Evolutionary conservation across 2,888 invertebrate species (phyloP), one percentile per base, ranked within the genome.

Genomic region (Acleris sparsana): DNA sequence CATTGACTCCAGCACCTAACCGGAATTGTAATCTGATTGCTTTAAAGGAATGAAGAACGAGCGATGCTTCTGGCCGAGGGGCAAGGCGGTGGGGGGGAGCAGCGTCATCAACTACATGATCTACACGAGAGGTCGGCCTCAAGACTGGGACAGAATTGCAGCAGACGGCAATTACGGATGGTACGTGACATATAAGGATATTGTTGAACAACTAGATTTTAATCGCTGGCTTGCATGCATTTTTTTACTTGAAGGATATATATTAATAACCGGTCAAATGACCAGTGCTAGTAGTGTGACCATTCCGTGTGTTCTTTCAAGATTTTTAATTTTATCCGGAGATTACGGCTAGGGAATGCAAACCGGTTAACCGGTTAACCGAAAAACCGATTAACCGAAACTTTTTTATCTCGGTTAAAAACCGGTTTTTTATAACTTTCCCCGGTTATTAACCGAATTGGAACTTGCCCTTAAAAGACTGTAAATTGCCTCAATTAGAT

Each of bases 111-210:
- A 95, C 77, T 94, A 93, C 73, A 95, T 95, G 95, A 94, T 96
- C 69, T 96, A 97, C 82, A 95, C 96, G 9, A 93, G 97, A 61
- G 97, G 97, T 7, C 94, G 96, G 73, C 93, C 93, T 1, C 85
- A 89, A 7, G 96, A 97, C 77, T 97, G 96, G 86, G 95, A 97
- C 76, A 87, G 93, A 74, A 82, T 97, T 94, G 94, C 94, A 0
- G 89, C 86, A 0, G 91, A 93, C 17, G 97, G 96, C 2, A 96
- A 96, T 77, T 87, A 91, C 5, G 96, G 96, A 52, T 97, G 97
- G 97, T 93, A 77, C 72, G 72, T 58, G 63, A 56, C 52, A 13
- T 13, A 57, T 33, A 49, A 58, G 55, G 43, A 18, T 55, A 6
- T 3, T 43, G 20, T 20, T 22, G 6, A 13, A 43, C n/a, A 20